A percentile compares a stretch with the other conserved stretches of the same genome.
Evolutionary conservation across 2,797 vertebrate genomes (phyloP).

Genomic region (Sebastes jordani): DNA sequence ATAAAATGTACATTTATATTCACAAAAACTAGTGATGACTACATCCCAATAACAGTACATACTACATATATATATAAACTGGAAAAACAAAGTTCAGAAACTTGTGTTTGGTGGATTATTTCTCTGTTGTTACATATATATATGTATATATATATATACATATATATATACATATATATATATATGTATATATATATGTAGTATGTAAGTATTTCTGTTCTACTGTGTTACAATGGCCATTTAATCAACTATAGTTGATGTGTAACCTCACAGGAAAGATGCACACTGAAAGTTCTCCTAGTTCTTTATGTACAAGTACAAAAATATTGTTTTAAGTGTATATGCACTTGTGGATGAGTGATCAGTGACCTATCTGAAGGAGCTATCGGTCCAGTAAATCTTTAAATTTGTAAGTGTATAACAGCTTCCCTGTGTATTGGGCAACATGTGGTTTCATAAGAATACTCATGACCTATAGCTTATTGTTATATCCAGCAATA

Average conservation of each 20-base stretch:
- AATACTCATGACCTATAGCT: neutral
- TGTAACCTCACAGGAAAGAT: neutral
- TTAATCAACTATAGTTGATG: neutral
- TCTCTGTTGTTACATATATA: no score
- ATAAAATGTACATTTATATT: neutral
- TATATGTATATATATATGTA: no score
- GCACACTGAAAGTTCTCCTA: neutral
- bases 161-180: rapidly evolving
- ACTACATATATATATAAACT: neutral
- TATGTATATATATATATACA: no score
- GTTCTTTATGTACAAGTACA: neutral
- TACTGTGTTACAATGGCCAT: neutral
- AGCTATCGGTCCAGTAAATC: neutral
- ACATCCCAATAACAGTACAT: neutral
- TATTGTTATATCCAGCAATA: neutral
- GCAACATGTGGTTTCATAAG: neutral
- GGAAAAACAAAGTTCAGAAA: no score
- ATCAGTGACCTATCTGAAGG: neutral
- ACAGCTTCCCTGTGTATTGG: neutral
- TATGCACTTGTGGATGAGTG: neutral
- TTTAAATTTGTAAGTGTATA: neutral
- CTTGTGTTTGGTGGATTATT: no score
- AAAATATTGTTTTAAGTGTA: neutral
- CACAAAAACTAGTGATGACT: neutral
- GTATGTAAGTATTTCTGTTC: neutral